Percentiles rank a stretch among this genome's conserved stretches.
These are phyloP conservation scores for Chondrosia reniformis DNA, from an alignment of 37 sponge, comb jelly and placozoan genomes.

Conservation along the genomic window DNA sequence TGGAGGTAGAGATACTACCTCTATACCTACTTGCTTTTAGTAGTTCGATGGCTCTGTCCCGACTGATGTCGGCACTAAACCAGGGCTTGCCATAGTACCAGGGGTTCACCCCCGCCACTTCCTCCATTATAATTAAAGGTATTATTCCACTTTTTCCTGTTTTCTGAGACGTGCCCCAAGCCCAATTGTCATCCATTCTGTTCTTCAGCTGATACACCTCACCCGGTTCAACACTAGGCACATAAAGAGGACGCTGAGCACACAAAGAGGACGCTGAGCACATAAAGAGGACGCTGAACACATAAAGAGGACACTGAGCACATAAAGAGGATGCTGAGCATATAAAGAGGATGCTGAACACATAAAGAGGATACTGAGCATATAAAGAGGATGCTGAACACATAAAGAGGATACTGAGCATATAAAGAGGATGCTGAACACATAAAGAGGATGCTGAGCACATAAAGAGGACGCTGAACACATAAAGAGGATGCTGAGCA, in stretches of 20 bases:
- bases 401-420: neutral
- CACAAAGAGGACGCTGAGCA: too few species aligned
- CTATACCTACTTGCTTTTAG: constrained; percentile 49
- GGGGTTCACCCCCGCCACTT: constrained; percentile 59
- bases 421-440: neutral
- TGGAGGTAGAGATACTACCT: neutral
- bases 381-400: neutral
- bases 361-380: neutral
- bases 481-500: too few species aligned
- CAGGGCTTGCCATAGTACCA: constrained; percentile 70
- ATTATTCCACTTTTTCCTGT: constrained; percentile 72
- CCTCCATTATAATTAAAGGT: constrained; percentile 78
- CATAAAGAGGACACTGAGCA: too few species aligned
- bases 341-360: neutral
- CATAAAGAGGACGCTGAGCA: too few species aligned
- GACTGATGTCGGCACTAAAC: constrained; percentile 51
- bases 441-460: neutral
- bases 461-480: neutral
- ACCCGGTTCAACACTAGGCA: constrained; percentile 41
- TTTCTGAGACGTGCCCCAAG: constrained; percentile 73
- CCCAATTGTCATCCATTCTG: constrained; percentile 76
- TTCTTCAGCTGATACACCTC: constrained; percentile 76
- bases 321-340: neutral
- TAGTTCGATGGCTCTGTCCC: constrained; percentile 59
- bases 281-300: too few species aligned